Base-by-base conservation (phyloP, 1,140 invertebrate genomes). In the Heliothis virescens region DNA sequence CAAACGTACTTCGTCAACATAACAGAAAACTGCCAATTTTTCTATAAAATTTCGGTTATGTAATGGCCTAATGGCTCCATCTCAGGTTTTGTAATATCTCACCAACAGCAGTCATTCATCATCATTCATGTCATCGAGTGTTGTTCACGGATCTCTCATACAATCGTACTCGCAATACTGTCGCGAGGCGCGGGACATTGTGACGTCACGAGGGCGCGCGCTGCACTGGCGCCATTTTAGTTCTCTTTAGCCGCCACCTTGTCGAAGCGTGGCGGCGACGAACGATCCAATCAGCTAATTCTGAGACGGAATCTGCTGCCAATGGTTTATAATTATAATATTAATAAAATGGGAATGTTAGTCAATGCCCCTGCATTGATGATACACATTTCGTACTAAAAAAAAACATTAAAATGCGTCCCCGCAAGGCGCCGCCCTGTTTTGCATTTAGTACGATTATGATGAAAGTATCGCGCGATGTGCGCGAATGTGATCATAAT, bases 381-480 rank as follows among this genome's bases (percentile, higher is more conserved):
- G 84, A 84, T 57, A 79, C 73, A 88, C 90, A 93, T 93, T 92
- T 91, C 89, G 79, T 81, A 63, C 88, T 83, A 90, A 90, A 89
- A 90, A 90, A 90, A 83, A 79, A 47, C 62, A n/a, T 18, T 47
- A 41, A 79, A 80, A 81, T 63, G 73, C 79, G 71, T 79, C 83
- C 65, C 79, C 79, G 80, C 78, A 79, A 67, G 57, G 77, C 83
- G 83, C 71, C 83, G 82, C 72, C 84, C 85, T 77, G 77, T 83
- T 82, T 84, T 86, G 91, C 90, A 92, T 92, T 92, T 92, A 92
- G 82, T 92, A 90, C 79, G 80, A 80, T 85, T 93, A 92, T 91
- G 89, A 85, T 90, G 77, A 76, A 26, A 89, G 82, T 88, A 87
- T 86, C 87, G 89, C 89, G 80, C 83, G 82, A 26, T 41, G 48